Conservation (phyloP, 2,113 vertebrate genomes). For the Capricornis sumatraensis region DNA sequence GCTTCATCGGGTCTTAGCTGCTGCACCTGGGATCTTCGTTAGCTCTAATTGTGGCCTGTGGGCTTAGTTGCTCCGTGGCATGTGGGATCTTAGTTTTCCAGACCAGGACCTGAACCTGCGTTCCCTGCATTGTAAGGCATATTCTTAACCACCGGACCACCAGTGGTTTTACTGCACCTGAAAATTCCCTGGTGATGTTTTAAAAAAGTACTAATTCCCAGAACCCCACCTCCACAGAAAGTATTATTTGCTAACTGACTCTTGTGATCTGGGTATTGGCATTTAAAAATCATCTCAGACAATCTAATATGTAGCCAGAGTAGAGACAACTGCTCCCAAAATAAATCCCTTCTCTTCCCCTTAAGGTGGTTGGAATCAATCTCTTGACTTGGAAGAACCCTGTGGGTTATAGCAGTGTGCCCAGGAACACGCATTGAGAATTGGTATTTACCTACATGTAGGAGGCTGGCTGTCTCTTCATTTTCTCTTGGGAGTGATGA, state of each 20-base stretch:
- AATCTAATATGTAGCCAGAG: not conserved
- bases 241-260: rapidly evolving
- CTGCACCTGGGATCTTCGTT: not conserved
- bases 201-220: not conserved
- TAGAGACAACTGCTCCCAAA: not conserved
- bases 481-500: not conserved
- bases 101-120: not conserved
- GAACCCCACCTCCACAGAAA: too few species aligned
- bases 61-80: not conserved
- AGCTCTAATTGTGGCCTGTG: not conserved
- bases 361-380: not conserved
- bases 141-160: not conserved
- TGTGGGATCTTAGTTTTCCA: not conserved
- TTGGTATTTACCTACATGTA: rapidly evolving
- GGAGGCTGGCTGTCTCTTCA: not conserved
- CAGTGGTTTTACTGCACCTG: not conserved
- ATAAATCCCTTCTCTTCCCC: not conserved
- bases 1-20: not conserved
- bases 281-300: not conserved
- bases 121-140: not conserved
- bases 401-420: rapidly evolving
- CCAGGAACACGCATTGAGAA: rapidly evolving
- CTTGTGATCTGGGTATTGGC: not conserved
- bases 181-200: not conserved
- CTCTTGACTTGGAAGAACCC: not conserved